phyloP scores from a whole-genome alignment of 2,113 vertebrate species.

The Gopherus flavomarginatus region DNA sequence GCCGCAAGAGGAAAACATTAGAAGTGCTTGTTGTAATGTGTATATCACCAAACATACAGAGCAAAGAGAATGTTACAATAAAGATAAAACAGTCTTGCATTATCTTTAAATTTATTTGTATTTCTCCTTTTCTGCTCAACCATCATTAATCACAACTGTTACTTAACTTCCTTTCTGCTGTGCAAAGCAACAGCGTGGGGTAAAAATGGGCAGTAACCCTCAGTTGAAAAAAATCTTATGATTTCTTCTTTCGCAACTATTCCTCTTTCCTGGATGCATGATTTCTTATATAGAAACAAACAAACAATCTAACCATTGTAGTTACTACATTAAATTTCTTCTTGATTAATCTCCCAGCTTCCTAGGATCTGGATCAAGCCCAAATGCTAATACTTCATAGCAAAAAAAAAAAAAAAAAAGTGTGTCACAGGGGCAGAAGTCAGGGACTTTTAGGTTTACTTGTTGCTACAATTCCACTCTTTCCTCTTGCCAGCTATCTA shows the following conservation, averaged over 20 bases:
- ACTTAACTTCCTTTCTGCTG: neutral
- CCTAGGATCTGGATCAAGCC: slow-evolving; percentile 25
- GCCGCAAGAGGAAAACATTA: neutral
- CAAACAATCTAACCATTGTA: neutral
- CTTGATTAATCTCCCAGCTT: slow-evolving; percentile 36
- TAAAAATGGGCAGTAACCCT: neutral
- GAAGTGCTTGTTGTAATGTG: neutral
- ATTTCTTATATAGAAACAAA: neutral
- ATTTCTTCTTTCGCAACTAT: neutral
- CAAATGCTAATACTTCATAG: neutral
- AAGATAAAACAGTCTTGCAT: no score
- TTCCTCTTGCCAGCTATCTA: neutral
- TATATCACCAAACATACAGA: neutral
- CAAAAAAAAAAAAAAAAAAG: neutral
- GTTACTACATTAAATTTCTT: slow-evolving; percentile 18
- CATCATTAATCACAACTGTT: neutral
- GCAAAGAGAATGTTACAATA: neutral
- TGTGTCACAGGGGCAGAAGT: neutral
- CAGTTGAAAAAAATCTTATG: neutral
- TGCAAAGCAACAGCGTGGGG: neutral
- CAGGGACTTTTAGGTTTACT: neutral
- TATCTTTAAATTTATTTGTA: accelerated
- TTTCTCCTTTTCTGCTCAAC: neutral
- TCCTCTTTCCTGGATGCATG: neutral
- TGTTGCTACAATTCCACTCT: neutral